Base-by-base conservation (phyloP, 1,140 invertebrate genomes). In the Nasonia giraulti region DNA sequence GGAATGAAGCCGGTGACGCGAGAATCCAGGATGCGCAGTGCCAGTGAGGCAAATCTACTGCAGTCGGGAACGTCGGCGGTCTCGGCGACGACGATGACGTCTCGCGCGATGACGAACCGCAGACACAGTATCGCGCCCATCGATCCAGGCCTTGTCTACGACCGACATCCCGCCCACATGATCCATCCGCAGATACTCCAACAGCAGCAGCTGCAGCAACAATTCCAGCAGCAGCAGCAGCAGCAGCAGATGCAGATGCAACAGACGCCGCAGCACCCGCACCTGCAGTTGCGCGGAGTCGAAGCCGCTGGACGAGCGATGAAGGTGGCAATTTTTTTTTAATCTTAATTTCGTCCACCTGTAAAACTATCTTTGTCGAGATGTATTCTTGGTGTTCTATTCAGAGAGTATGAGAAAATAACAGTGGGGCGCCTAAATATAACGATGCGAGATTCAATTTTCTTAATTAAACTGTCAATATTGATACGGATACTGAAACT, bases 31-130 rank as follows among this genome's bases (percentile, higher is more conserved):
- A 12, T 96, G 87, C 94, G 95, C 85, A 95, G 95, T 75, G 93
- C 94, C 27, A 97, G 96, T 85, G 96, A 97, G 90, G 96, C 96
- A 23, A 97, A 97, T 91, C 93, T 97, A 2, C 90, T 97, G 12
- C 94, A 95, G 12, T 5, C 89, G 86, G 14, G 23, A 14, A 17
- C 14, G 2, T 71, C 44, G 55, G 31, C 31, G 2, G 69, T 37
- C 12, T 71, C 76, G 27, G 50, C 33, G 12, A 50, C 27, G 27
- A 23, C 23, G 14, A 37, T 44, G 6, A 82, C 80, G 8, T n/a
- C 79, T 8, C 68, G 84, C 1, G 14, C 92, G 14, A 90, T 92
- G 68, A 91, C 92, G 55, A 94, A 94, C 77, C 92, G 95, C 73
- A 90, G 95, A 55, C 95, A 94, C 89, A 96, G 95, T 86, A 95